These are phyloP conservation scores for Eumerus sabulonum DNA, from an alignment of 2,888 invertebrate genomes.

Conservation along the genomic window DNA sequence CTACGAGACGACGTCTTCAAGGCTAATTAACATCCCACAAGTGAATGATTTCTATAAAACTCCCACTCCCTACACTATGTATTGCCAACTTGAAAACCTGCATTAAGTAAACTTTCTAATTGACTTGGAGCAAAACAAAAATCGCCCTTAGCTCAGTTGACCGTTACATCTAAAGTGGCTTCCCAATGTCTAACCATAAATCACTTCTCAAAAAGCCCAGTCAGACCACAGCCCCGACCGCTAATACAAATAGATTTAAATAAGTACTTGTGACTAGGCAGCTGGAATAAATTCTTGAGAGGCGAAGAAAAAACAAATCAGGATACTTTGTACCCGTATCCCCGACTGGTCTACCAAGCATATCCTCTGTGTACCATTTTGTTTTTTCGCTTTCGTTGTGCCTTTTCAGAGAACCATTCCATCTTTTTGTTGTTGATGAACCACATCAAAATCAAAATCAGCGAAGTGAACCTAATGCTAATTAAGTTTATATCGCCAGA, in stretches of 20 bases:
- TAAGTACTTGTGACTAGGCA: conserved; percentile 63
- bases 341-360: conserved; percentile 10
- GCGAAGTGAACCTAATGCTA: conserved; percentile 65
- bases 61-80: conserved; percentile 12
- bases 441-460: conserved; percentile 68
- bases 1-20: conserved; percentile 24
- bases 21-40: conserved; percentile 52
- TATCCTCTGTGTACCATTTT: conserved; percentile 38
- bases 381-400: neutral
- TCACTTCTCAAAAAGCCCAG: conserved; percentile 50
- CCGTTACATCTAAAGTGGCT: conserved; percentile 61
- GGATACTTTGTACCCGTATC: conserved; percentile 1
- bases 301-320: conserved; percentile 49
- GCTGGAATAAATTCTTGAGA: conserved; percentile 47
- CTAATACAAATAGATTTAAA: conserved; percentile 59
- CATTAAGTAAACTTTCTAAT: conserved; percentile 58
- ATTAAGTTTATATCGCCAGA: conserved; percentile 61
- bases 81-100: conserved; percentile 37
- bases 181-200: conserved; percentile 57
- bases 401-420: conserved; percentile 18
- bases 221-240: neutral
- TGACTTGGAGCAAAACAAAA: conserved; percentile 58
- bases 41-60: conserved; percentile 43
- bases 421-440: conserved; percentile 65
- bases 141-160: conserved; percentile 63